Conservation (phyloP, 2,113 vertebrate species). For the Pseudonaja textilis region DNA sequence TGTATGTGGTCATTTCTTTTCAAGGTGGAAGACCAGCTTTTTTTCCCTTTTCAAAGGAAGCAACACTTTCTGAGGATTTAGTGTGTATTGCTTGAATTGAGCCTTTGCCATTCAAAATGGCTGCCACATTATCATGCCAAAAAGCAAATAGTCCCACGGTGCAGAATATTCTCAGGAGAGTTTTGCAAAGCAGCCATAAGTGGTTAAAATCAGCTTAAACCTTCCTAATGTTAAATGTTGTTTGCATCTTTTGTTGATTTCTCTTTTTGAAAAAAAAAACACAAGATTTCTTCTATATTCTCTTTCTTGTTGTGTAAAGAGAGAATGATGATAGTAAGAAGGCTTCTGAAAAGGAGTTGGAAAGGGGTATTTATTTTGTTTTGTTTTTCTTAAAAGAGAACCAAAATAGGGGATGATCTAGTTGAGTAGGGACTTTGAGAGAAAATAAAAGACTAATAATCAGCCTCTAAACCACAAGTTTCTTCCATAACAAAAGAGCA, state of each 20-base stretch:
- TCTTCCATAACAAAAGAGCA: slow-evolving; percentile 64
- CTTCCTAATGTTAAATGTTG: slow-evolving; percentile 60
- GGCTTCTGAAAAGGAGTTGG: slow-evolving; percentile 46
- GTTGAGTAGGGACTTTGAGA: slow-evolving; percentile 50
- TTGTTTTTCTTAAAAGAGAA: slow-evolving; percentile 63
- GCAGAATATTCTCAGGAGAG: slow-evolving; percentile 20
- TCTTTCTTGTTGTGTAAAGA: not conserved
- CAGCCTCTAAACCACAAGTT: slow-evolving; percentile 60
- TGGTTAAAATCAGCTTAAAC: slow-evolving; percentile 67
- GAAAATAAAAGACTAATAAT: slow-evolving; percentile 65
- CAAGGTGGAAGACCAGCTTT: not conserved
- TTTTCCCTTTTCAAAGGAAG: slow-evolving; percentile 11
- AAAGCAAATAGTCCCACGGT: slow-evolving; percentile 38
- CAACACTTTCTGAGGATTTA: not conserved
- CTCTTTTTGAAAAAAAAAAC: slow-evolving; percentile 31
- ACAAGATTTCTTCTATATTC: slow-evolving; percentile 38
- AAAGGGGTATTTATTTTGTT: slow-evolving; percentile 65
- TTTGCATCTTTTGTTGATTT: slow-evolving; percentile 59
- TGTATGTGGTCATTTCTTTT: not conserved
- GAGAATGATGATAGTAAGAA: slow-evolving; percentile 47
- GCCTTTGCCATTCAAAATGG: slow-evolving; percentile 32
- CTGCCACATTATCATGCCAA: not conserved
- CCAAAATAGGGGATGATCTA: slow-evolving; percentile 61
- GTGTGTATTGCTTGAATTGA: slow-evolving; percentile 30
- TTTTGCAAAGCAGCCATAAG: slow-evolving; percentile 61